Percentiles rank a stretch among this genome's conserved stretches.
phyloP scores from a whole-genome alignment of 1,140 invertebrate genomes.

The Drosophila punjabiensis region DNA sequence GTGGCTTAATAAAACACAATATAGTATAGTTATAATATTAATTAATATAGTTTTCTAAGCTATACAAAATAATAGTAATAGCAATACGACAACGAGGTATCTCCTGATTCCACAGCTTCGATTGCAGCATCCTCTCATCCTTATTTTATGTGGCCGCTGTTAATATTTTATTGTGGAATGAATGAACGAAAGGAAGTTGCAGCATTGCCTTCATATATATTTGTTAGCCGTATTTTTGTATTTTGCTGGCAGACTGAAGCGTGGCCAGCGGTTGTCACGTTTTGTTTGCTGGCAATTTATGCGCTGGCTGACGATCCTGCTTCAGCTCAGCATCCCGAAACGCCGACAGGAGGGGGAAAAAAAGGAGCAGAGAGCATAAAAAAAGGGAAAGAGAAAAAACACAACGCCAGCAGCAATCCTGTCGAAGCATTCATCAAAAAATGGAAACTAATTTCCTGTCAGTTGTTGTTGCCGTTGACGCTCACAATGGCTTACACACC shows the following conservation, averaged over 20 bases:
- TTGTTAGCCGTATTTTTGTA: slow-evolving; percentile 34
- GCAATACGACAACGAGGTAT: slow-evolving; percentile 8
- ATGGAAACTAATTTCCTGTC: slow-evolving; percentile 85
- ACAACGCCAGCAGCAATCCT: slow-evolving; percentile 76
- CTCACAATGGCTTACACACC: slow-evolving; percentile 76
- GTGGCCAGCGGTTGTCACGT: slow-evolving; percentile 82
- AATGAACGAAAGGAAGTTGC: slow-evolving; percentile 74
- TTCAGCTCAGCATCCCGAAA: slow-evolving; percentile 12
- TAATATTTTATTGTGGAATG: slow-evolving; percentile 80
- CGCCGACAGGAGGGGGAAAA: slow-evolving; percentile 46
- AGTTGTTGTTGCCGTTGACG: slow-evolving; percentile 78
- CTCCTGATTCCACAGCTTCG: slow-evolving; percentile 2
- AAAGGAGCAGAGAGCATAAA: slow-evolving; percentile 6
- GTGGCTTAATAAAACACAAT: background rate
- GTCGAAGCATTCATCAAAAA: slow-evolving; percentile 85
- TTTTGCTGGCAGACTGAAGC: slow-evolving; percentile 62
- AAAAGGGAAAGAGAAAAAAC: slow-evolving; percentile 17
- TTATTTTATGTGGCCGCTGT: slow-evolving; percentile 70
- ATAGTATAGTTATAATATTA: background rate
- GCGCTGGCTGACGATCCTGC: slow-evolving; percentile 68
- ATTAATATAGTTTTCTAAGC: background rate
- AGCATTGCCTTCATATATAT: slow-evolving; percentile 54
- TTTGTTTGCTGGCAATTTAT: slow-evolving; percentile 78
- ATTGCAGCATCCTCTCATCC: slow-evolving; percentile 24
- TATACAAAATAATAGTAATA: background rate